Percentiles rank a stretch among this genome's conserved stretches.
Conservation (phyloP, 2,797 vertebrate species). For the Hippopotamyrus pictus region DNA sequence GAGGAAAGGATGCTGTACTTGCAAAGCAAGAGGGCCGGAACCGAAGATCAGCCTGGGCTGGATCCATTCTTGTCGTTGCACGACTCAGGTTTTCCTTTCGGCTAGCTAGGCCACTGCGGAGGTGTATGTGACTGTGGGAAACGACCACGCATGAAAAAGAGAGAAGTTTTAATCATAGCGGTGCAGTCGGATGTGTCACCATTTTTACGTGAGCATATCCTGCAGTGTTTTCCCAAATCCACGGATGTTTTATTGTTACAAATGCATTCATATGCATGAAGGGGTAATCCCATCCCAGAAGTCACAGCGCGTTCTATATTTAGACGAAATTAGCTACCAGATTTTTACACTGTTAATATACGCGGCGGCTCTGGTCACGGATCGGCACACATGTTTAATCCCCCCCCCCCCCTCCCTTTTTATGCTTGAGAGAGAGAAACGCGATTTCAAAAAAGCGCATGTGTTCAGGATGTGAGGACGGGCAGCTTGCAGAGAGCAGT, state of each 20-base stretch:
- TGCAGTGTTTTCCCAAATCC: not conserved
- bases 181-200: not conserved
- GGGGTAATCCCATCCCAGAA: conserved; percentile 32
- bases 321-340: conserved; percentile 11
- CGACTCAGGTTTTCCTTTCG: not conserved
- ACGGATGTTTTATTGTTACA: conserved; percentile 33
- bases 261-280: conserved; percentile 18
- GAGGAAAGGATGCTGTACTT: conserved; percentile 11
- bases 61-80: not conserved
- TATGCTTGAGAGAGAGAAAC: not conserved
- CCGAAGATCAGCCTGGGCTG: conserved; percentile 3
- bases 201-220: not conserved
- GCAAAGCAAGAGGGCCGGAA: conserved; percentile 16
- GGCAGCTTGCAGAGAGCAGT: not conserved
- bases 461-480: not conserved
- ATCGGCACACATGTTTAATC: not conserved
- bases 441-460: not conserved
- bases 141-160: not conserved
- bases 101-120: not conserved
- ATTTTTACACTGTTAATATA: not conserved
- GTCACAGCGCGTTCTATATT: conserved; percentile 31
- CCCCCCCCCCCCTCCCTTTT: not conserved
- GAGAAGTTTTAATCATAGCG: not conserved
- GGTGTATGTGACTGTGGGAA: not conserved
- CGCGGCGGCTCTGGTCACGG: too few relatives aligned